Evolutionary conservation across 2,888 invertebrate species (phyloP).

Genomic region (Imbricaverruca yamaguchii): DNA sequence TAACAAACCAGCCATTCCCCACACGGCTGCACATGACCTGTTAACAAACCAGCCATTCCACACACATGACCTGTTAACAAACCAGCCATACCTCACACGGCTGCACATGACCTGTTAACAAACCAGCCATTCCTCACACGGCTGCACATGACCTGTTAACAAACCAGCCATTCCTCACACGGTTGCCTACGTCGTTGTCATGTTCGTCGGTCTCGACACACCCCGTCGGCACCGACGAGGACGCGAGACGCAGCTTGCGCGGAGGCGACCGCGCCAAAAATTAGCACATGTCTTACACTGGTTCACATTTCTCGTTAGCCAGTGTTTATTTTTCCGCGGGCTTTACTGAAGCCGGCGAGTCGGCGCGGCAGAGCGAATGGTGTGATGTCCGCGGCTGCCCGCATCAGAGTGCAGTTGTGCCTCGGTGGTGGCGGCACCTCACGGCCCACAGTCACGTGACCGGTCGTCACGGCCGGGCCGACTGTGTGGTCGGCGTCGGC

Average conservation of each 20-base stretch:
- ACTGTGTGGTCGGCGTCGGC: not conserved
- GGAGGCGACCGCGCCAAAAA: slow-evolving; percentile 2
- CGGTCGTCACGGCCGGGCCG: not conserved
- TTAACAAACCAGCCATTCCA: no score
- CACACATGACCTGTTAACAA: no score
- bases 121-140: no score
- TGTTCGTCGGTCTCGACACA: not conserved
- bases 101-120: no score
- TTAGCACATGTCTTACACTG: slow-evolving; percentile 12
- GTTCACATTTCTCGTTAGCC: slow-evolving; percentile 11
- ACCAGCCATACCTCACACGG: no score
- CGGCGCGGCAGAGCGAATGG: slow-evolving; percentile 1
- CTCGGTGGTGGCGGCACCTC: not conserved
- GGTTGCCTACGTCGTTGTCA: not conserved
- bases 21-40: no score
- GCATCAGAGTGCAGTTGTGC: not conserved
- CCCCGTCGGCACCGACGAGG: no score
- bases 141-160: no score
- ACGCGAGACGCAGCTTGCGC: not conserved
- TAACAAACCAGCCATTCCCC: no score
- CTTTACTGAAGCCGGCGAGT: not conserved
- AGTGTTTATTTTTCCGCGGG: not conserved
- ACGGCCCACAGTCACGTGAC: not conserved
- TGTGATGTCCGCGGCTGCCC: not conserved
- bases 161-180: no score